These are phyloP conservation scores for Oreochromis niloticus DNA, from an alignment of 2,113 vertebrate genomes.

Conservation along the genomic window DNA sequence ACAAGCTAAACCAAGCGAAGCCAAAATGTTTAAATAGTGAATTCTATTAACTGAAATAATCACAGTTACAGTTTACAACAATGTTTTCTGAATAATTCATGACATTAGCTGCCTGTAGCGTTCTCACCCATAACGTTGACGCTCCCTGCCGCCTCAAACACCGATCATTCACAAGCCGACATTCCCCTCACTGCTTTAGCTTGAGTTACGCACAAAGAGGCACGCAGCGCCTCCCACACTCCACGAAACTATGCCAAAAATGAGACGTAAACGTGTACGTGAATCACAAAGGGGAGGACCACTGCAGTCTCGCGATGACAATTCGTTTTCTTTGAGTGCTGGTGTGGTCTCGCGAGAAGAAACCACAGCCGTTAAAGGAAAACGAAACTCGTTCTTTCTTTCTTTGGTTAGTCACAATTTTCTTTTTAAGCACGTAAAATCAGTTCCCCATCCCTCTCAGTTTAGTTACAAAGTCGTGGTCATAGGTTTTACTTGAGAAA, in stretches of 20 bases:
- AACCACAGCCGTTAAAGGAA: not conserved
- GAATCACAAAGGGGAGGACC: conserved; percentile 37
- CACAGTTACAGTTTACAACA: not conserved
- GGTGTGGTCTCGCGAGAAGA: conserved; percentile 23
- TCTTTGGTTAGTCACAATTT: not conserved
- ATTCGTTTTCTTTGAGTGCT: not conserved
- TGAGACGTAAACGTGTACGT: conserved; percentile 5
- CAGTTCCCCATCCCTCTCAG: not conserved
- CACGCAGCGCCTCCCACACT: not conserved
- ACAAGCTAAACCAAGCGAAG: conserved; percentile 18
- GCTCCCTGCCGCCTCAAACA: conserved; percentile 67
- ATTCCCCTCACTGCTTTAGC: conserved; percentile 59
- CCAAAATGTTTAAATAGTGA: not conserved
- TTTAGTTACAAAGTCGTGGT: not conserved
- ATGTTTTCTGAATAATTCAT: not conserved
- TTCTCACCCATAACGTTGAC: conserved; percentile 75
- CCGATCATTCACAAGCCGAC: conserved; percentile 71
- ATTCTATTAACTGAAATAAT: not conserved
- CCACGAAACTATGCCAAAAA: not conserved
- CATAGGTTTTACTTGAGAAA: not conserved
- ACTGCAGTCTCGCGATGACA: conserved; percentile 36
- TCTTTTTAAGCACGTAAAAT: not conserved
- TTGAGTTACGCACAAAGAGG: conserved; percentile 19
- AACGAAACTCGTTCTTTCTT: not conserved
- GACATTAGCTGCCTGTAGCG: not conserved